phyloP scores from a whole-genome alignment of 64 coral and sea anemone species.

The Pocillopora verrucosa region DNA sequence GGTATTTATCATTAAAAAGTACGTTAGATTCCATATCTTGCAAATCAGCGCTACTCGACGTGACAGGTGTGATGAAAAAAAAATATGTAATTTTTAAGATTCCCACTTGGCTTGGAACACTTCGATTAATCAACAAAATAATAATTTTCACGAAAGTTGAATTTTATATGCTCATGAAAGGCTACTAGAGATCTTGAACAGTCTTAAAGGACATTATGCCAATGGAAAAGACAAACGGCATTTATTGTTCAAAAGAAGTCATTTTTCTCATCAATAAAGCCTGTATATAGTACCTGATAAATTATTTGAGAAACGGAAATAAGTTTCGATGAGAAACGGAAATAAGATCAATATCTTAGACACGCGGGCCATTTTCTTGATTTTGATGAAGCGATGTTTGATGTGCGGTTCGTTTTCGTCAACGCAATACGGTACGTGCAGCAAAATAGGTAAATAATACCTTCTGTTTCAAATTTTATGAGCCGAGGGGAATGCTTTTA shows the following conservation, averaged over 20 bases:
- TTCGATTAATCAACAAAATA: not conserved
- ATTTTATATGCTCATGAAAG: too few species aligned
- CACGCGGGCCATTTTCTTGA: not conserved
- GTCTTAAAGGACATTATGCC: too few species aligned
- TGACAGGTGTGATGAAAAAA: not conserved
- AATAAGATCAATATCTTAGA: slow-evolving; percentile 32
- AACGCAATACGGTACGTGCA: too few species aligned
- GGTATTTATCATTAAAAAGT: not conserved
- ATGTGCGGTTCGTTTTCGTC: too few species aligned
- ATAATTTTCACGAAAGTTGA: not conserved
- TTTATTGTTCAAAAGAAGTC: not conserved
- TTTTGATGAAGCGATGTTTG: not conserved
- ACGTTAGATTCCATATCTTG: not conserved
- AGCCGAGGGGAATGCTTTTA: not conserved
- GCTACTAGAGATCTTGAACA: too few species aligned
- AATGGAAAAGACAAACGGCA: not conserved
- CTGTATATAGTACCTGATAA: not conserved
- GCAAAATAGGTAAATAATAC: too few species aligned
- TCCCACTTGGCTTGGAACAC: not conserved
- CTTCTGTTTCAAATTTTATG: not conserved
- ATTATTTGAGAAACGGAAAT: slow-evolving; percentile 15
- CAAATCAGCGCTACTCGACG: not conserved
- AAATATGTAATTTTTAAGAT: not conserved
- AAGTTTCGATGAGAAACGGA: not conserved
- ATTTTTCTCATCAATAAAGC: not conserved